Percentiles rank a stretch among this genome's conserved stretches.
phyloP scores from a whole-genome alignment of 2,797 vertebrate genomes.

The Fundulus diaphanus region DNA sequence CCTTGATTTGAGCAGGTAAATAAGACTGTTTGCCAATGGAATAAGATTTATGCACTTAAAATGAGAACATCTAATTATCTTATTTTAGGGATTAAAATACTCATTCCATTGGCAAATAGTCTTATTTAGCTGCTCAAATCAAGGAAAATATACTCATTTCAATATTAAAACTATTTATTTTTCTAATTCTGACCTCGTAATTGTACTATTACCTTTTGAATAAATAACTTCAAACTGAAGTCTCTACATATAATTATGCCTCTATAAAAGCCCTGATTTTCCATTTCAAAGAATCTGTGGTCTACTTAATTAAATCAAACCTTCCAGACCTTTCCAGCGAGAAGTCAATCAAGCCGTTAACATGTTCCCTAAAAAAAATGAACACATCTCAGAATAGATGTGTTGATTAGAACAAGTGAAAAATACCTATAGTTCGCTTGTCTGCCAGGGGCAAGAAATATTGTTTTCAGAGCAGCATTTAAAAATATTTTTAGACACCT shows the following conservation, averaged over 20 bases:
- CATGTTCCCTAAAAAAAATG: conserved; percentile 38
- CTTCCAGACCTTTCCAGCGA: conserved; percentile 15
- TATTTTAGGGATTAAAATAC: too few relatives aligned
- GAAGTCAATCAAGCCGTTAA: conserved; percentile 40
- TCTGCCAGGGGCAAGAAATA: background rate
- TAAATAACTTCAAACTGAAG: background rate
- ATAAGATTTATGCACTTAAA: too few relatives aligned
- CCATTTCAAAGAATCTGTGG: too few relatives aligned
- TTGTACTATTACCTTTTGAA: background rate
- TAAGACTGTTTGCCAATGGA: too few relatives aligned
- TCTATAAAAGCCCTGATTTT: background rate
- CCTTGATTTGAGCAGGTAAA: too few relatives aligned
- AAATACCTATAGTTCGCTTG: conserved; percentile 22
- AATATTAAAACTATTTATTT: background rate
- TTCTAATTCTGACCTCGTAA: background rate
- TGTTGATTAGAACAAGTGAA: conserved; percentile 65
- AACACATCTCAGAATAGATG: conserved; percentile 55
- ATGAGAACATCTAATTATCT: too few relatives aligned
- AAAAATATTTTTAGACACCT: background rate
- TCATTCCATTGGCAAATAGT: too few relatives aligned
- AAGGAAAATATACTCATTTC: too few relatives aligned
- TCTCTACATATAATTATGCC: background rate
- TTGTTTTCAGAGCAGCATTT: background rate
- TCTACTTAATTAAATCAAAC: conserved; percentile 45
- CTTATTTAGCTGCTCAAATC: too few relatives aligned